Evolutionary conservation across 2,888 invertebrate species (phyloP).

Genomic region (Eulithis prunata): DNA sequence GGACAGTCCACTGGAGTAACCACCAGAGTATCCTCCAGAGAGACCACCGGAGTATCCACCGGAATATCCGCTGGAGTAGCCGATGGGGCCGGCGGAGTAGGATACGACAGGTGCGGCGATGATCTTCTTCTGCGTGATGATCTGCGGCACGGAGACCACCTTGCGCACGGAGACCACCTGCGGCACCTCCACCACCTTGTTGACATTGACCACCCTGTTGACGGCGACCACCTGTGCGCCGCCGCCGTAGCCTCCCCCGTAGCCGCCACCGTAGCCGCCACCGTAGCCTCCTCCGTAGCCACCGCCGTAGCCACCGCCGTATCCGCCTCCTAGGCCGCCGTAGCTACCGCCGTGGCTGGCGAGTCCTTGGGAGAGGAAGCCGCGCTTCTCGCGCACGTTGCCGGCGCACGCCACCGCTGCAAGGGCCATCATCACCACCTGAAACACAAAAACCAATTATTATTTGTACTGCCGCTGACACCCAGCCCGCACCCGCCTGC

Average conservation of each 20-base stretch:
- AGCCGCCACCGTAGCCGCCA: conserved; percentile 29
- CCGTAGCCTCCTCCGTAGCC: conserved; percentile 22
- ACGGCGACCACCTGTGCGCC: conserved; percentile 52
- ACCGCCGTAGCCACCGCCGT: conserved; percentile 18
- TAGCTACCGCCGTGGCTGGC: conserved; percentile 34
- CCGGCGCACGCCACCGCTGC: conserved; percentile 40
- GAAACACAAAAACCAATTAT: conserved; percentile 16
- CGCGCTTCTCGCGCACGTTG: conserved; percentile 43
- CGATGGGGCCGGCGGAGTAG: conserved; percentile 23
- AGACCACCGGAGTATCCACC: conserved; percentile 19
- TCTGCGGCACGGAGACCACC: conserved; percentile 45
- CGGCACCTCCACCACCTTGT: conserved; percentile 51
- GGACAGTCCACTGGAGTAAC: conserved; percentile 10
- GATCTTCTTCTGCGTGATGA: conserved; percentile 43
- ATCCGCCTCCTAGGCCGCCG: conserved; percentile 36
- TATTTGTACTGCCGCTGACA: background rate
- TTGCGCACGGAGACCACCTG: conserved; percentile 49
- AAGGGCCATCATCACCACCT: conserved; percentile 45
- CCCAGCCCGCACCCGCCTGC: background rate
- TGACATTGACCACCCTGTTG: conserved; percentile 56
- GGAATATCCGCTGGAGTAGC: conserved; percentile 31
- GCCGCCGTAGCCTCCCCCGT: conserved; percentile 37
- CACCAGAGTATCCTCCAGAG: conserved; percentile 19
- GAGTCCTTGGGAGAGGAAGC: conserved; percentile 31
- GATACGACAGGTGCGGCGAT: conserved; percentile 35